Percentiles rank a stretch among this genome's conserved stretches.
phyloP scores from a whole-genome alignment of 2,797 vertebrate species.

The Parotocinclus haroldoi region DNA sequence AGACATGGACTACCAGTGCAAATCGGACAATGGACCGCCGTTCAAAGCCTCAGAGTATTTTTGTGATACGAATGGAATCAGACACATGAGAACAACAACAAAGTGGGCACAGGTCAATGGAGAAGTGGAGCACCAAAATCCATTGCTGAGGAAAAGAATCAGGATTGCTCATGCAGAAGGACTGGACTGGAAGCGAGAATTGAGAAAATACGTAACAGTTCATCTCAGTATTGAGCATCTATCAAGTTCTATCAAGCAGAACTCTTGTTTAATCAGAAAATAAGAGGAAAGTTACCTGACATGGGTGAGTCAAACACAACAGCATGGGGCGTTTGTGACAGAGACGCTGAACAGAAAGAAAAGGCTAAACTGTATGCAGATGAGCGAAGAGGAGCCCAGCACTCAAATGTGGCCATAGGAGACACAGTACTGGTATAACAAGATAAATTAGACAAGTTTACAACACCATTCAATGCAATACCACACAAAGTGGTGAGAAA shows the following conservation, averaged over 20 bases:
- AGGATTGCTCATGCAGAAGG: too few relatives aligned
- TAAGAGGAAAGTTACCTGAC: background rate
- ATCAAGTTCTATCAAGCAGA: too few relatives aligned
- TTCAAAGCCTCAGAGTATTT: too few relatives aligned
- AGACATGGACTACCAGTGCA: constrained; percentile 2
- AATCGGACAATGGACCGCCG: too few relatives aligned
- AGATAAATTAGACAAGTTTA: constrained; percentile 33
- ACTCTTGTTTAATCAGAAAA: constrained; percentile 4
- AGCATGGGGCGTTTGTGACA: background rate
- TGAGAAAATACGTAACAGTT: too few relatives aligned
- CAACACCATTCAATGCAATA: constrained; percentile 22
- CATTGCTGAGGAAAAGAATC: too few relatives aligned
- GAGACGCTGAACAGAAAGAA: constrained; percentile 4
- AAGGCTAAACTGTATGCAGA: constrained; percentile 5
- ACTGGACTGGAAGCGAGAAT: too few relatives aligned
- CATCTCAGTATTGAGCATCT: too few relatives aligned
- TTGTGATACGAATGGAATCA: constrained; percentile 6
- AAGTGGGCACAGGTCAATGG: too few relatives aligned
- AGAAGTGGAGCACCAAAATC: background rate
- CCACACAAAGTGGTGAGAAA: constrained; percentile 37
- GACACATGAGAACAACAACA: constrained; percentile 11
- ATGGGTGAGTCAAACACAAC: background rate
- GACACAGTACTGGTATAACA: constrained; percentile 31
- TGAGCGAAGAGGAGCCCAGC: constrained; percentile 1
- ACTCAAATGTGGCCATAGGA: constrained; percentile 13